Evolutionary conservation across 92 coral and sea anemone genomes (phyloP).

Genomic region (Phenganax stokvisi): DNA sequence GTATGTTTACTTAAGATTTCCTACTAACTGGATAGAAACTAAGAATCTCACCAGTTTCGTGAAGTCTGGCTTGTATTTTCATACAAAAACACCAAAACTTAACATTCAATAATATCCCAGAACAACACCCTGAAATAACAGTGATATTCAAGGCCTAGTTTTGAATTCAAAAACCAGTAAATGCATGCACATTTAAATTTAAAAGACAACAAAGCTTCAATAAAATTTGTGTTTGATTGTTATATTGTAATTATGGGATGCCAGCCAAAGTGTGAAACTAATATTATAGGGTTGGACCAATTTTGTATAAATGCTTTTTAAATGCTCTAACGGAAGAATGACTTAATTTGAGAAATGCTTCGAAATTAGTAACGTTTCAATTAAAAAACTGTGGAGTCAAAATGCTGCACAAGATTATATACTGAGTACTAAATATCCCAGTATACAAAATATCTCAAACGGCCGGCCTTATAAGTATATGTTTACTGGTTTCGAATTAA

Average conservation of each 20-base stretch:
- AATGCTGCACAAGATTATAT: too few relatives aligned
- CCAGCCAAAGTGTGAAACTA: not conserved
- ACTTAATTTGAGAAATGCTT: too few relatives aligned
- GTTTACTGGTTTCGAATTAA: not conserved
- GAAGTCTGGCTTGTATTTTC: not conserved
- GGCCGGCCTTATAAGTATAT: not conserved
- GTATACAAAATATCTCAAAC: too few relatives aligned
- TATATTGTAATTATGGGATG: not conserved
- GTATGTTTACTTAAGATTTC: conserved; percentile 9
- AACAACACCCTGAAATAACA: too few relatives aligned
- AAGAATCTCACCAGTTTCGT: not conserved
- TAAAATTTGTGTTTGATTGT: not conserved
- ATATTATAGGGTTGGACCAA: not conserved
- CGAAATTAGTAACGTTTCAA: too few relatives aligned
- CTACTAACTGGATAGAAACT: not conserved
- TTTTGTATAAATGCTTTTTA: not conserved
- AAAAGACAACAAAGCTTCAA: not conserved
- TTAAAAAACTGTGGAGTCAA: too few relatives aligned
- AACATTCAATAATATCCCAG: not conserved
- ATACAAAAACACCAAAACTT: not conserved
- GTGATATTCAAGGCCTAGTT: not conserved
- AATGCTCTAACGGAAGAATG: too few relatives aligned
- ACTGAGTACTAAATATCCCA: too few relatives aligned
- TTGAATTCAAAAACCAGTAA: conserved; percentile 21
- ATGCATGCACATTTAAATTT: not conserved